Conservation (phyloP, 1,140 invertebrate genomes). For the Mycetomoellerius zeteki region DNA sequence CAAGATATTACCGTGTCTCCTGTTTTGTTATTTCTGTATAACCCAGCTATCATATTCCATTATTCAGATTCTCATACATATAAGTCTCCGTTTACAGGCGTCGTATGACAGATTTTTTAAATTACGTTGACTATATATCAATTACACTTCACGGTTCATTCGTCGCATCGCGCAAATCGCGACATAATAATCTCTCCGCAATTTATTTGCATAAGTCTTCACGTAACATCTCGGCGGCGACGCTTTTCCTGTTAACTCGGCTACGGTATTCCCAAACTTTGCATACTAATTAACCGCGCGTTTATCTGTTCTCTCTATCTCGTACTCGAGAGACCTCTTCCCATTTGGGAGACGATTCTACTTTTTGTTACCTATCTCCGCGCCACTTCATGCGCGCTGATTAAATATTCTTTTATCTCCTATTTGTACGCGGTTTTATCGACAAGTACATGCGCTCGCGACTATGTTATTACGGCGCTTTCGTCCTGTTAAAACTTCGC, state of each 20-base stretch:
- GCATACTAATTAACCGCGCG: conserved; percentile 59
- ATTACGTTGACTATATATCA: conserved; percentile 16
- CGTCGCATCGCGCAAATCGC: conserved; percentile 5
- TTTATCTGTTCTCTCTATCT: conserved; percentile 61
- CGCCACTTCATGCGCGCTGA: conserved; percentile 44
- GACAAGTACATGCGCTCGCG: conserved; percentile 28
- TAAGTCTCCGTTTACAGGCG: neutral
- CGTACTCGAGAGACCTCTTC: conserved; percentile 36
- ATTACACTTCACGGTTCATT: conserved; percentile 19
- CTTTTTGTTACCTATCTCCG: conserved; percentile 47
- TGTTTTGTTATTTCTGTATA: neutral
- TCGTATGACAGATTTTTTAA: neutral
- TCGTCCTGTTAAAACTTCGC: conserved; percentile 16
- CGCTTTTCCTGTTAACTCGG: conserved; percentile 28
- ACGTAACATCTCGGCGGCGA: neutral
- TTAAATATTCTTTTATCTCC: conserved; percentile 63
- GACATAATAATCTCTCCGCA: conserved; percentile 6
- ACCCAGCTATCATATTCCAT: neutral
- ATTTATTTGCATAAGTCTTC: conserved; percentile 29
- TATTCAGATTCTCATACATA: neutral
- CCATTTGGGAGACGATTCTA: conserved; percentile 38
- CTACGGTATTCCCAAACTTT: conserved; percentile 41
- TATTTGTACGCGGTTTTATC: conserved; percentile 35
- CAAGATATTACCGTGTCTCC: too few relatives aligned
- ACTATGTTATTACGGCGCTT: conserved; percentile 29